These are phyloP conservation scores for Macropus fuliginosus DNA, from an alignment of 2,797 vertebrate genomes.

Conservation along the genomic window DNA sequence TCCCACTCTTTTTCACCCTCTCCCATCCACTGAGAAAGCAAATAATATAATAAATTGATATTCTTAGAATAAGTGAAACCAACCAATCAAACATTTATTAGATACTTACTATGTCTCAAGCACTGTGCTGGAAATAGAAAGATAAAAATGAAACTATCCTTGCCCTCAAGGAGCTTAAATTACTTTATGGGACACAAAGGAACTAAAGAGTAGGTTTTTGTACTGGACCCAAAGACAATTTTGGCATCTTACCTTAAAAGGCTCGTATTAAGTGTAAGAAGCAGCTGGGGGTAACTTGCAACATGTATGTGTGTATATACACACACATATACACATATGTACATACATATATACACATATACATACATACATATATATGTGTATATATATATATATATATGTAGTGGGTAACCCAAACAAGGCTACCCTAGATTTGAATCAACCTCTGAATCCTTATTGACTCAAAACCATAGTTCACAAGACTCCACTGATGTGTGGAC, in stretches of 20 bases:
- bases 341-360: background rate
- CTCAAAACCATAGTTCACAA: background rate
- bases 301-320: background rate
- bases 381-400: too few relatives aligned
- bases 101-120: background rate
- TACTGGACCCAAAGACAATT: background rate
- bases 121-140: background rate
- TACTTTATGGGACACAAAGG: background rate
- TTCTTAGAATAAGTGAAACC: background rate
- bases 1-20: background rate
- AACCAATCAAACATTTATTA: background rate
- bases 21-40: background rate
- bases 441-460: background rate
- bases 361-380: too few relatives aligned
- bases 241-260: background rate
- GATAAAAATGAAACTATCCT: background rate
- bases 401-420: background rate
- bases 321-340: too few relatives aligned
- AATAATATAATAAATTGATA: background rate
- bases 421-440: background rate
- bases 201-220: background rate
- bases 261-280: background rate
- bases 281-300: background rate
- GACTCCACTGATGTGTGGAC: background rate
- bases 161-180: background rate